Evolutionary conservation across 2,888 invertebrate genomes (phyloP), one percentile per base, ranked within the genome.

Genomic region (Tetanocera ferruginea): DNA sequence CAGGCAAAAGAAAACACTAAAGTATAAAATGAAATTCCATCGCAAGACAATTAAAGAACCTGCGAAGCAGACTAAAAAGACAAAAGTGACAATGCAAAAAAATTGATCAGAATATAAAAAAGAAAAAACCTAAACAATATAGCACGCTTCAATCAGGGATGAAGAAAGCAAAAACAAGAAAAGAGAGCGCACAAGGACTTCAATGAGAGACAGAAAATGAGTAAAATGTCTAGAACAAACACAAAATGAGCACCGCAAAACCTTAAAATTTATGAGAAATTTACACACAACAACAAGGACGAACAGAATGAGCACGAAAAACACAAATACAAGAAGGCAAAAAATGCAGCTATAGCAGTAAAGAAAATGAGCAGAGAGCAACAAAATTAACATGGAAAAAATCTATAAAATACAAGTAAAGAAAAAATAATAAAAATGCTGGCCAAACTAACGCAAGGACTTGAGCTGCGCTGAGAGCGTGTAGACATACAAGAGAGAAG

Each of bases 31-130:
- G 19, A 76, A 70, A 60, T 71, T 51, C 70, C 62, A 19, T 11
- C 43, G 62, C 9, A 77, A 66, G 37, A 17, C 67, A 66, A 69
- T 57, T 23, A 43, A 72, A 43, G 60, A 34, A 71, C 55, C 37
- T 31, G 34, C 62, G 49, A 57, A 67, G 67, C 5, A 74, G 31
- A 43, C 31, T 5, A 43, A 37, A 31, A 51, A 31, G 55, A 51
- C 23, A 19, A 31, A 34, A 34, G 19, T 8, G 11, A 31, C 37
- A 28, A 62, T n/a, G n/a, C 62, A 55, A 52, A 37, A 57, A n/a
- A 34, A 34, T 9, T 19, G 28, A 66, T n/a, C 17, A 25, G 37
- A 55, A 55, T 19, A 34, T 19, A 72, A 11, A 34, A 14, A 64
- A 28, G 34, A 9, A 55, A 37, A 5, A 19, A 71, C 19, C 4